Evolutionary conservation across 2,113 vertebrate genomes (phyloP), one percentile per base, ranked within the genome.

Genomic region (Percina caprodes): DNA sequence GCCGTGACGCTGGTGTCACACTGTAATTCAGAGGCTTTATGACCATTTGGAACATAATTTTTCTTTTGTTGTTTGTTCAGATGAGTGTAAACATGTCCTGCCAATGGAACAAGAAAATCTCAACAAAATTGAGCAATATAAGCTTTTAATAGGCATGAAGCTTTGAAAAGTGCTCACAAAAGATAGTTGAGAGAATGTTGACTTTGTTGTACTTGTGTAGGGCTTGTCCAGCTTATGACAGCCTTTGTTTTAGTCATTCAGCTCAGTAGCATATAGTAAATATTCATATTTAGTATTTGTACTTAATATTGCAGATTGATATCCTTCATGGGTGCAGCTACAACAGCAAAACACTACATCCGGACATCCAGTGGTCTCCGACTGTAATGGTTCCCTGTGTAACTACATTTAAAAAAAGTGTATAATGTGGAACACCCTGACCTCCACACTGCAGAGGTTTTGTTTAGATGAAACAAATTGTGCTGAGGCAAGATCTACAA

Each of bases 51-150:
- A 59, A 62, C 54, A 46, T 51, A n/a, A 14, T 60, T 84, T 79
- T 76, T 78, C 65, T 81, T 82, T 86, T 52, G 80, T 84, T 76
- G 60, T 79, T 84, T 77, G 60, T 77, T 79, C 24, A 39, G 6
- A 75, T 78, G 14, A 69, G 42, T 78, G 83, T 56, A 84, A 86
- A 90, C 52, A 89, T 60, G 63, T 39, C 63, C 42, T 69, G 65
- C 69, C 63, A 77, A 30, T 60, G 69, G 74, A 80, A 72, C 69
- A 42, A 42, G 33, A 65, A 63, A 62, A 23, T 61, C 67, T 78
- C 67, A 82, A 83, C 83, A 56, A 59, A 68, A 19, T 82, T 82
- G 56, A 33, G 77, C 48, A 80, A 83, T 18, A 46, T 72, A 70
- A 83, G 68, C 19, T 70, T 70, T 84, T 71, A 65, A 75, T 58